Percentiles rank a stretch among this genome's conserved stretches.
Evolutionary conservation across 2,797 vertebrate species (phyloP).

Genomic region (Pseudochirops cupreus): DNA sequence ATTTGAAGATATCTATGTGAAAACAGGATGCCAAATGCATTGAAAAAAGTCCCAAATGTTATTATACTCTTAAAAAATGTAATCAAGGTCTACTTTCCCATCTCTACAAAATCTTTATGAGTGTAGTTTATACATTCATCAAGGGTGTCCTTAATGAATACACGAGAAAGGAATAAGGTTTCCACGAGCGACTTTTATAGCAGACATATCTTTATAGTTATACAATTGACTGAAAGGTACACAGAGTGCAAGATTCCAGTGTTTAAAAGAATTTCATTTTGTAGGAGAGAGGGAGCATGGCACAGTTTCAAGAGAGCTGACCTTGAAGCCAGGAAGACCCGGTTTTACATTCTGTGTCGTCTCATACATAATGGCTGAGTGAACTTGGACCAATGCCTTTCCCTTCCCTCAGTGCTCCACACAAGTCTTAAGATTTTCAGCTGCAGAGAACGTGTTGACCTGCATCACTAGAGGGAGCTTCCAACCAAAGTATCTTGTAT

Average conservation of each 20-base stretch:
- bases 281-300: neutral
- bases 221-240: conserved; percentile 1
- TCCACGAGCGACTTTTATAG: neutral
- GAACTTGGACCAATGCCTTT: neutral
- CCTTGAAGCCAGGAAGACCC: neutral
- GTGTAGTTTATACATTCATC: neutral
- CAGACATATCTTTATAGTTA: neutral
- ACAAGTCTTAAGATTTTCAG: neutral
- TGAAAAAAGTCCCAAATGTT: neutral
- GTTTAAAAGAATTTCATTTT: neutral
- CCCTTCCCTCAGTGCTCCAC: neutral
- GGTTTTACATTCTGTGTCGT: neutral
- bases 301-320: neutral
- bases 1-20: neutral
- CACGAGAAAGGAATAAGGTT: neutral
- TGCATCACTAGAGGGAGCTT: neutral
- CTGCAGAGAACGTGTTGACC: neutral
- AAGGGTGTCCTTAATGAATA: neutral
- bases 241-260: neutral
- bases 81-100: neutral
- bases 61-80: neutral
- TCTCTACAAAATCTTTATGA: neutral
- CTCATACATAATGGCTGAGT: neutral
- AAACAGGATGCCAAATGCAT: neutral
- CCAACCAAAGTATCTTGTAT: neutral